Conservation (phyloP, 2,113 vertebrate genomes). For the Campylomormyrus tamandua region DNA sequence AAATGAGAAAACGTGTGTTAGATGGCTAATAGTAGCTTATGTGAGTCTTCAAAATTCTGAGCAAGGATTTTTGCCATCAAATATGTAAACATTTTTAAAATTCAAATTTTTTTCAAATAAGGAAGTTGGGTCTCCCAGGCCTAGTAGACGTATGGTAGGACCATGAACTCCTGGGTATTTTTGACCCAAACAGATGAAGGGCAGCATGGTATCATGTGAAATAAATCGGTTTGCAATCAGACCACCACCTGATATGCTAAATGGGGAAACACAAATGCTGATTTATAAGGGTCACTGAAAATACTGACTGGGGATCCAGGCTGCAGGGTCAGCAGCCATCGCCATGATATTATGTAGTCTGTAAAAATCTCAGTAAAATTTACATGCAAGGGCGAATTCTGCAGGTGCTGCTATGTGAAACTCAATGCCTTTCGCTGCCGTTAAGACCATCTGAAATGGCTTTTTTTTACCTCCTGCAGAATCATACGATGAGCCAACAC, state of each 20-base stretch:
- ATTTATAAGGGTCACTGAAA: neutral
- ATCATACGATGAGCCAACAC: conserved; percentile 97
- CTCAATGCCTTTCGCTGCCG: neutral
- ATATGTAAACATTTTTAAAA: neutral
- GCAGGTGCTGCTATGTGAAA: neutral
- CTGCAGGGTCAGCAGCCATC: neutral
- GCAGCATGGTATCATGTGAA: neutral
- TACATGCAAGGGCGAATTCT: neutral
- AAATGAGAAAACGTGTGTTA: neutral
- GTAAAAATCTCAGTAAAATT: neutral
- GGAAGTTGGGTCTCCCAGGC: neutral
- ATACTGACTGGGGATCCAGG: neutral
- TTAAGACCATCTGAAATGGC: neutral
- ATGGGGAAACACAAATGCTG: neutral
- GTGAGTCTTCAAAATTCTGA: neutral
- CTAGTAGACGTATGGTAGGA: neutral
- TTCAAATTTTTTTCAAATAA: neutral
- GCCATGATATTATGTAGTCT: neutral
- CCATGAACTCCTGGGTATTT: neutral
- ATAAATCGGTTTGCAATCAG: neutral
- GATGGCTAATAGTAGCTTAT: neutral
- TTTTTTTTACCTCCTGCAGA: conserved; percentile 71
- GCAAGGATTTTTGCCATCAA: neutral
- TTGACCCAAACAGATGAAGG: neutral
- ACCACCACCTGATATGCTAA: neutral